These are phyloP conservation scores for Nymphalis polychloros DNA, from an alignment of 2,888 invertebrate genomes.

Conservation along the genomic window DNA sequence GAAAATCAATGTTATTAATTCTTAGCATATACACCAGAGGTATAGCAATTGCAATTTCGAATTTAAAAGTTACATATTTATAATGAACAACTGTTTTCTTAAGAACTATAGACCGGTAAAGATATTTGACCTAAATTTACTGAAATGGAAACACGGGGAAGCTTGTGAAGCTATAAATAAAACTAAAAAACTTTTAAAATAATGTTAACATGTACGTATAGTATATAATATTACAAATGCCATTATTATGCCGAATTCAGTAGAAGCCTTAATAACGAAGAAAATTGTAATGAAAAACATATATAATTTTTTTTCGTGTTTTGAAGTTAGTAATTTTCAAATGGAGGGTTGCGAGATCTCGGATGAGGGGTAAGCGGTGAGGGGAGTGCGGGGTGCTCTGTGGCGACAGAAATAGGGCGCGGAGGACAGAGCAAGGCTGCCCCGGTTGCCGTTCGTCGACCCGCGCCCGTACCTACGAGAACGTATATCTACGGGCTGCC, in stretches of 20 bases:
- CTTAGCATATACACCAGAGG: too few relatives aligned
- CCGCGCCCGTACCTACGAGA: conserved; percentile 60
- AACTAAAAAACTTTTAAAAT: neutral
- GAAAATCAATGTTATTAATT: too few relatives aligned
- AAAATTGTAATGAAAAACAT: conserved; percentile 33
- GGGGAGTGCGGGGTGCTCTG: conserved; percentile 53
- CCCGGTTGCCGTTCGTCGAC: conserved; percentile 77
- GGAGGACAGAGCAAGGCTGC: conserved; percentile 82
- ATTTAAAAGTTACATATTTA: too few relatives aligned
- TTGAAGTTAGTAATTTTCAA: conserved; percentile 56
- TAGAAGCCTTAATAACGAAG: too few relatives aligned
- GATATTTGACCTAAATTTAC: neutral
- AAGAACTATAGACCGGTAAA: neutral
- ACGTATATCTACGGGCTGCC: conserved; percentile 44
- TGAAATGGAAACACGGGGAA: neutral
- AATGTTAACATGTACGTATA: too few relatives aligned
- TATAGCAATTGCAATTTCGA: too few relatives aligned
- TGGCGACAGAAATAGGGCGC: conserved; percentile 81
- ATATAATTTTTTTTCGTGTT: conserved; percentile 31
- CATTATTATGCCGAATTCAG: too few relatives aligned
- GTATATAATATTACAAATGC: too few relatives aligned
- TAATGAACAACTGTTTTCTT: neutral
- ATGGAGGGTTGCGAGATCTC: conserved; percentile 55
- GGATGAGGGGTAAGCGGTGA: conserved; percentile 43
- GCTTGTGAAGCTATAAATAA: too few relatives aligned